These are phyloP conservation scores for Euura lappo DNA, from an alignment of 1,140 invertebrate genomes.

Conservation along the genomic window DNA sequence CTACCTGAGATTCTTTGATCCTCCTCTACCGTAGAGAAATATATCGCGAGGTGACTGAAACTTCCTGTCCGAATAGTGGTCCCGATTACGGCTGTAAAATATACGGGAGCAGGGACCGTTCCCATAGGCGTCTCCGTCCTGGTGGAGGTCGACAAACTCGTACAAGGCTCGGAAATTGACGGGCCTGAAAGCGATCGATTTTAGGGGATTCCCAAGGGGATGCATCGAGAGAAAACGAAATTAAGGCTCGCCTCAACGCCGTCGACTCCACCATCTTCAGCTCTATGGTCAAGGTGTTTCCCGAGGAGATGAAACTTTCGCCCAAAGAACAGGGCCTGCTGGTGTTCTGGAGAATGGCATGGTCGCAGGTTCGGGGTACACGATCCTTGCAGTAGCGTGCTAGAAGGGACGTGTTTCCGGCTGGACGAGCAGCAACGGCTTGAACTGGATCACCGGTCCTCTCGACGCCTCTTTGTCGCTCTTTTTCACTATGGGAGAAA, in stretches of 20 bases:
- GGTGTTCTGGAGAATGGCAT: slow-evolving; percentile 68
- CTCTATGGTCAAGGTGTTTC: slow-evolving; percentile 80
- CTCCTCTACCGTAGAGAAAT: slow-evolving; percentile 85
- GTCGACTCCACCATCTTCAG: slow-evolving; percentile 82
- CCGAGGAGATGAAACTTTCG: slow-evolving; percentile 84
- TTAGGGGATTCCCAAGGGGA: neutral
- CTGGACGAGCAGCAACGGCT: slow-evolving; percentile 60
- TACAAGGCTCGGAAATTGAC: slow-evolving; percentile 86
- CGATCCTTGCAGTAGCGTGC: slow-evolving; percentile 80
- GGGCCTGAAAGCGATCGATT: slow-evolving; percentile 62
- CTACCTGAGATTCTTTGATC: slow-evolving; percentile 80
- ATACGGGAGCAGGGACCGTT: slow-evolving; percentile 70
- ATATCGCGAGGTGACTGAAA: slow-evolving; percentile 80
- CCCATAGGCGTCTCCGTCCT: slow-evolving; percentile 80
- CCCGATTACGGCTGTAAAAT: slow-evolving; percentile 68
- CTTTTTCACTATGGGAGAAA: slow-evolving; percentile 48
- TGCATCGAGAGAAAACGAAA: slow-evolving; percentile 12
- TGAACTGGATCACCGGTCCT: slow-evolving; percentile 53
- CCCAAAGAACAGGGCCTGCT: slow-evolving; percentile 77
- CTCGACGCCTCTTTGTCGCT: slow-evolving; percentile 46
- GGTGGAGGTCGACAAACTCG: slow-evolving; percentile 86
- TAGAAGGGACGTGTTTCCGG: slow-evolving; percentile 73
- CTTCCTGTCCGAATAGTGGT: slow-evolving; percentile 63
- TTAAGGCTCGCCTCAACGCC: slow-evolving; percentile 71
- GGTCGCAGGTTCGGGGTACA: slow-evolving; percentile 79